Percentiles rank a stretch among this genome's conserved stretches.
Conservation (phyloP, 2,113 vertebrate species). For the Equus przewalskii region DNA sequence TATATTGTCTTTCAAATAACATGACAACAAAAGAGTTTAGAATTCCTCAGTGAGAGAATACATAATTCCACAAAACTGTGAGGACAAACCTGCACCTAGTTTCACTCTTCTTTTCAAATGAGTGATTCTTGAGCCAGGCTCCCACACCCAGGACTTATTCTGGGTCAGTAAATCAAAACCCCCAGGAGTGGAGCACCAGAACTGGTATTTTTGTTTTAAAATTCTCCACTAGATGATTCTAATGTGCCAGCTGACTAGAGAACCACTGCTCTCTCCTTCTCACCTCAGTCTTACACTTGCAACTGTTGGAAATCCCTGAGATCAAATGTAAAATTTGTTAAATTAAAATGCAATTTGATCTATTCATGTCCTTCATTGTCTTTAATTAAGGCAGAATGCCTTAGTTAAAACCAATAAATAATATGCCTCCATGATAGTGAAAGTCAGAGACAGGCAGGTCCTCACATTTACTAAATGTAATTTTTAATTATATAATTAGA, state of each 20-base stretch:
- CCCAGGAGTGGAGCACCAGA: rapidly evolving
- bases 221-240: neutral
- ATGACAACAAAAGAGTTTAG: neutral
- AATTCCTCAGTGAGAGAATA: neutral
- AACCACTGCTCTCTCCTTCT: neutral
- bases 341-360: conserved; percentile 27
- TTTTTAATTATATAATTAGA: neutral
- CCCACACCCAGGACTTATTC: neutral
- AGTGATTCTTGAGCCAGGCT: neutral
- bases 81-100: neutral
- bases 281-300: neutral
- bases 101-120: neutral
- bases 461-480: neutral
- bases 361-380: neutral
- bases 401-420: neutral
- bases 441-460: neutral
- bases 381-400: neutral
- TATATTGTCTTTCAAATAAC: neutral
- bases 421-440: neutral
- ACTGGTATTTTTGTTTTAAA: neutral
- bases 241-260: neutral
- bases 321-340: neutral
- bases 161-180: neutral
- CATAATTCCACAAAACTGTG: neutral
- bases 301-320: neutral